Base-by-base conservation (phyloP, 2,797 vertebrate species). In the Smutsia gigantea region DNA sequence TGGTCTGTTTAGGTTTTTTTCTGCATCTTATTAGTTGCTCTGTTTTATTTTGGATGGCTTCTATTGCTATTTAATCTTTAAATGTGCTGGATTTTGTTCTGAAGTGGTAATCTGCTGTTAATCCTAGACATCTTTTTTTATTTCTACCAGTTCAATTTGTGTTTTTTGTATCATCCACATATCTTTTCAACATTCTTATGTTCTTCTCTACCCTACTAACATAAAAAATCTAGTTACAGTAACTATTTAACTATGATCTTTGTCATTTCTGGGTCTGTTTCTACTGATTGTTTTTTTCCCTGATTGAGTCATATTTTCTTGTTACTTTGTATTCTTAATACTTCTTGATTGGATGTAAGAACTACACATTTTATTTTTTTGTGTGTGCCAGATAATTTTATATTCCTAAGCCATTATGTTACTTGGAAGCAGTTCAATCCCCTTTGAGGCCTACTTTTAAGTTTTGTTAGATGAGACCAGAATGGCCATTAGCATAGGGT, bases 1-100 rank as follows among this genome's bases (percentile, higher is more conserved):
- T 3, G n/a, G 27, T 25, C 23, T 25, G 1, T 15, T 66, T 46
- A 1, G 66, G 1, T 12, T 10, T 13, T 25, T 31, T 1, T 2
- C 14, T 1, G 5, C 7, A 1, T 42, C 7, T 4, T 74, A 29
- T 46, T 31, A 17, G 29, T n/a, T 23, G 68, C 31, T 69, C 27
- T 34, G 11, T 49, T 42, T 51, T 27, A 9, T 63, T 64, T 66
- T 25, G 9, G 7, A 14, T 13, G 51, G 71, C 2, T 57, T 61
- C 15, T 31, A 11, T 7, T 15, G 25, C 71, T 57, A 5, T 27
- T 59, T 49, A 69, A 15, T 66, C 53, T 75, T 10, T 25, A 49
- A 53, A 23, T n/a, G 6, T 0, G 3, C 7, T 57, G 17, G 14
- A 4, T 2, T 15, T 68, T 79, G 46, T 31, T 42, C 71, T 79